Base-by-base conservation (phyloP, 2,113 vertebrate genomes). In the Hippotragus niger region DNA sequence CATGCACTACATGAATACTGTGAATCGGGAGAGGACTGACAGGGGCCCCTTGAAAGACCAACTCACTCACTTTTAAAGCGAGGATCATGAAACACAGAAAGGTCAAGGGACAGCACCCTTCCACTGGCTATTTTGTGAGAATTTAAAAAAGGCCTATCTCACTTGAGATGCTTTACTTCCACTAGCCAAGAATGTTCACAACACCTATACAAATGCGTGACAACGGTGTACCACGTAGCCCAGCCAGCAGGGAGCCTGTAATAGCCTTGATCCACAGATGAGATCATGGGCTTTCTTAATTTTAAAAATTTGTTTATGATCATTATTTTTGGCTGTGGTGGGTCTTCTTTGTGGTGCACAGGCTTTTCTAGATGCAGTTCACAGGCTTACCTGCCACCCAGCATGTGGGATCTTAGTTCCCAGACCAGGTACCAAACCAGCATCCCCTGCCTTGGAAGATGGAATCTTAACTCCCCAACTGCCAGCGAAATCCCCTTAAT, bases 201-300 rank as follows among this genome's bases (percentile, higher is more conserved):
- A 53, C 36, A 87, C 29, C 16, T 5, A 17, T 2, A 8, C 2
- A 76, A 45, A 21, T 67, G 4, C 58, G 6, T n/a, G 64, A 23
- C 19, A 9, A 50, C 4, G 40, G n/a, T 82, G 1, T 11, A 3
- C 47, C 47, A 3, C 9, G 33, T 1, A 29, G 23, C 11, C 36
- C 12, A 17, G 3, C 36, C 36, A 21, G 15, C 21, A 17, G 10
- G 6, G 16, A 14, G 6, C 27, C 78, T 16, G n/a, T 40, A 6
- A 25, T 0, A 1, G 64, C 31, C 43, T 19, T 3, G 13, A 5
- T 5, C 0, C 2, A n/a, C 16, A 8, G 40, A 52, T 50, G 76
- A 33, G 19, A 76, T 23, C 31, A 2, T 2, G 25, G 58, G 19
- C 19, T 74, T 71, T 6, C 67, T 74, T 74, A 13, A 40, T 40